These are phyloP conservation scores for Mizuhopecten yessoensis DNA, from an alignment of 1,140 invertebrate genomes.

Conservation along the genomic window DNA sequence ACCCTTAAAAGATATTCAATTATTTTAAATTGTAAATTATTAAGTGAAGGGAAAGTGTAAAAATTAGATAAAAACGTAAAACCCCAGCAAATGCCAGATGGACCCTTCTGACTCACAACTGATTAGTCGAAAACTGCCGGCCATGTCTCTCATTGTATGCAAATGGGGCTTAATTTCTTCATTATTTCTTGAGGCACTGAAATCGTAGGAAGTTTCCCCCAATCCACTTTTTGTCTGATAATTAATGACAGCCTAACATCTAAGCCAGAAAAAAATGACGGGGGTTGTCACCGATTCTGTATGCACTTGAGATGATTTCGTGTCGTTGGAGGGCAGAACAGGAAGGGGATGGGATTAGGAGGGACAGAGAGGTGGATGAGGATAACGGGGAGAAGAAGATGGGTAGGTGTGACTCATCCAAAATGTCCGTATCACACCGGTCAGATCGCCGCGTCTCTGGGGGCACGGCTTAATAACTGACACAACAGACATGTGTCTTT, in stretches of 20 bases:
- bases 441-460: background rate
- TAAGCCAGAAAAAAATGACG: constrained; percentile 32
- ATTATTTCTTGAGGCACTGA: constrained; percentile 53
- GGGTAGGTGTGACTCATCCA: constrained; percentile 36
- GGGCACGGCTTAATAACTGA: constrained; percentile 31
- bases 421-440: background rate
- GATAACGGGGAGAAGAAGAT: constrained; percentile 1
- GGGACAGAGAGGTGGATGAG: background rate
- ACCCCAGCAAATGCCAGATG: constrained; percentile 31
- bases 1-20: constrained; percentile 39
- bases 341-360: background rate
- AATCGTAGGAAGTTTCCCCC: constrained; percentile 31
- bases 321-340: background rate
- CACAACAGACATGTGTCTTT: constrained; percentile 38
- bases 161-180: constrained; percentile 60
- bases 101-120: background rate
- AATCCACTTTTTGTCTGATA: constrained; percentile 19
- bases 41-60: constrained; percentile 22
- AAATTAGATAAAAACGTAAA: constrained; percentile 40
- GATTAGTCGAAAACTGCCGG: background rate
- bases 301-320: constrained; percentile 17
- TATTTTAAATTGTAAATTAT: constrained; percentile 40
- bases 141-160: constrained; percentile 61
- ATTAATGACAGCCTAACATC: constrained; percentile 34
- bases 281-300: constrained; percentile 16